Evolutionary conservation across 1,140 invertebrate genomes (phyloP), one percentile per base, ranked within the genome.

Genomic region (Drosophila erecta): DNA sequence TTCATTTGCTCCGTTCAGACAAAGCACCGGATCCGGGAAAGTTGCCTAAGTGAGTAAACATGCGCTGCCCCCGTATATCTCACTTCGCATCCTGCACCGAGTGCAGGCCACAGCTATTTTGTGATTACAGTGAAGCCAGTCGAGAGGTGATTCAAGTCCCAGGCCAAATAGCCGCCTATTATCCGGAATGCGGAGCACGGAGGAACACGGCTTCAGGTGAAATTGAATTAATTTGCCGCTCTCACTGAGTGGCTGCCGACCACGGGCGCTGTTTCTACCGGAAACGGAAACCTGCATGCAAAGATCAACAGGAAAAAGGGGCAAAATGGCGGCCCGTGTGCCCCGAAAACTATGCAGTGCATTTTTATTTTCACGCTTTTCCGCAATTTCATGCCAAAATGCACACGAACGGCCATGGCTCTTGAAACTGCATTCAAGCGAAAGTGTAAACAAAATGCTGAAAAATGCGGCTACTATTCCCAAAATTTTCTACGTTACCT

Each of bases 11-110:
- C 49, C 37, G 43, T 35, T 24, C 57, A 41, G 40, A 61, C 57
- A 53, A 54, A 33, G 35, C 33, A n/a, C 15, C 17, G 51, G 38
- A n/a, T 46, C 51, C 49, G 46, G 47, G 51, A 54, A 75, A 80
- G 79, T 86, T 86, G 70, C 62, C 83, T 87, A 83, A 86, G 79
- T 74, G 83, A 61, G 69, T 79, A 80, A 85, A 62, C 81, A 85
- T 54, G 53, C 56, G 20, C 33, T n/a, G 3, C 53, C 4, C 14
- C 12, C 24, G 44, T 49, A n/a, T 27, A 55, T 40, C 22, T 41
- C 1, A 24, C 10, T 41, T 1, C 53, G 3, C 15, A 17, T 17
- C 10, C n/a, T 17, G 1, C 54, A 20, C 27, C 27, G 59, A n/a
- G 11, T 22, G 17, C 12, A n/a, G 14, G 20, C 54, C 37, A 15